phyloP scores from a whole-genome alignment of 2,113 vertebrate species.

The Melospiza georgiana region DNA sequence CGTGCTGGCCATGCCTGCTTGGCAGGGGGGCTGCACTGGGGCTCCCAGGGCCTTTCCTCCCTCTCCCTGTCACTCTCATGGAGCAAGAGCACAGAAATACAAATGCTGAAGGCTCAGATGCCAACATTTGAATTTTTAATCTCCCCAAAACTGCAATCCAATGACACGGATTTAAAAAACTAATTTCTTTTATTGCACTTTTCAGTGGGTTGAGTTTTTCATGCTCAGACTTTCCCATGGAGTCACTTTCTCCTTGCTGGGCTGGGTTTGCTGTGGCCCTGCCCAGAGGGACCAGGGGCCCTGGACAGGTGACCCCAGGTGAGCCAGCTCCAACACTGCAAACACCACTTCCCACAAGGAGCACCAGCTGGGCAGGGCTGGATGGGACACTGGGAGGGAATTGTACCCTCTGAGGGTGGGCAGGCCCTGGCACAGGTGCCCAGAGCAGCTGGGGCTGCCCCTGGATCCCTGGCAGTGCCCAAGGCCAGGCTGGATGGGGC shows the following conservation, averaged over 20 bases:
- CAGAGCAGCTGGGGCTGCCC: background rate
- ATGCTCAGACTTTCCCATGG: background rate
- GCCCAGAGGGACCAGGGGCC: background rate
- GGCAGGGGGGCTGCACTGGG: background rate
- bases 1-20: fast-evolving
- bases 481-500: fast-evolving
- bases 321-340: background rate
- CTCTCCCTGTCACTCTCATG: background rate
- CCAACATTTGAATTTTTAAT: background rate
- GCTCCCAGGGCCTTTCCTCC: background rate
- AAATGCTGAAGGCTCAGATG: background rate
- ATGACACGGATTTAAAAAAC: background rate
- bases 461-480: background rate
- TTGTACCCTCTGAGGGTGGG: fast-evolving
- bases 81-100: background rate
- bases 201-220: background rate
- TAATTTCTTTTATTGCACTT: background rate
- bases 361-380: fast-evolving
- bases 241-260: background rate
- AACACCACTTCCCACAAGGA: background rate
- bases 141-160: background rate
- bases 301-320: background rate
- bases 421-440: background rate
- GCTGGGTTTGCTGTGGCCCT: background rate
- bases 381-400: background rate